Base-by-base conservation (phyloP, 1,140 invertebrate species). In the Drosophila subpulchrella region DNA sequence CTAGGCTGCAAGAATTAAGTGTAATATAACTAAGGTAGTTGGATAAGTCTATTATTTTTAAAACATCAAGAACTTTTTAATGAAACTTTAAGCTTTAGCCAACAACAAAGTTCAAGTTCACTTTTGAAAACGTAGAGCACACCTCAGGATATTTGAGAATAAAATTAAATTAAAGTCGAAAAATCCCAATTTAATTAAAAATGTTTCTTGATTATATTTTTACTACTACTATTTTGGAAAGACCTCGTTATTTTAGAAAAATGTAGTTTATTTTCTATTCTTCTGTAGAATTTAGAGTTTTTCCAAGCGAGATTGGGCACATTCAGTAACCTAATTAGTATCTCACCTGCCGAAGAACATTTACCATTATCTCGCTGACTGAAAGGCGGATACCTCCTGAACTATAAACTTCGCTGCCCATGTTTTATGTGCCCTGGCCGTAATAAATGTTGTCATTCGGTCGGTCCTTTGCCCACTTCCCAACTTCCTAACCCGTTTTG, bases 361-460 rank as follows among this genome's bases (percentile, higher is more conserved):
- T 61, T 24, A 51, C 60, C 56, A 72, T 73, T 56, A 75, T 75
- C 59, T 8, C 54, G 4, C 17, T 8, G 32, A 15, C 17, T 27
- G 30, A 27, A 15, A n/a, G 20, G 11, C 11, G 34, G 4, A 38
- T 17, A 38, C 36, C 48, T 13, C 32, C 54, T 32, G 27, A 62
- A 62, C 46, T 70, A 30, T 62, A 57, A 51, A 60, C 27, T 48
- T 10, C 20, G 36, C 15, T 38, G 24, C 12, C 34, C 38, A 51
- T 60, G 50, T 68, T 77, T 76, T 77, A 71, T 77, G 66, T 62
- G 74, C 38, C 39, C 44, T 15, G 53, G 41, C 44, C 63, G 41
- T 77, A 77, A 77, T 61, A 81, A 81, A 81, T 77, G 60, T 63
- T 59, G 58, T 58, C 51, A 51, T 63, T 46, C 48, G 47, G 61